A percentile compares a stretch with the other conserved stretches of the same genome.
These are phyloP conservation scores for Salarias fasciatus DNA, from an alignment of 2,797 vertebrate species.

Conservation along the genomic window DNA sequence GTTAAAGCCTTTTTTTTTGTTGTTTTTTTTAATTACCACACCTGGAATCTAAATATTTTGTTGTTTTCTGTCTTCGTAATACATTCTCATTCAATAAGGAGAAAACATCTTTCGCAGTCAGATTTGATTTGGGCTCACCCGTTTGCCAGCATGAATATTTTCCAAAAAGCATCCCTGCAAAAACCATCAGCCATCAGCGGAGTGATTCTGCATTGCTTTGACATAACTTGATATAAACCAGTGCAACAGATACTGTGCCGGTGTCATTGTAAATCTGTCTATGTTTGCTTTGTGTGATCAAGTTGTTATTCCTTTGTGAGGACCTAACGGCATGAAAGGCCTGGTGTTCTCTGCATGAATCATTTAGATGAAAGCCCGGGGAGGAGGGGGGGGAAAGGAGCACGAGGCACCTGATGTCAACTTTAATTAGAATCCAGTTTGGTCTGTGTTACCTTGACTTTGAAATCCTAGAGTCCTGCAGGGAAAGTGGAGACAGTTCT, in stretches of 20 bases:
- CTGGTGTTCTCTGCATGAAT: conserved; percentile 80
- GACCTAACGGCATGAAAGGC: conserved; percentile 75
- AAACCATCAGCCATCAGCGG: conserved; percentile 43
- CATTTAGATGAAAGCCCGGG: conserved; percentile 82
- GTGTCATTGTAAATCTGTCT: conserved; percentile 75
- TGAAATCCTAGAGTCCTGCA: conserved; percentile 79
- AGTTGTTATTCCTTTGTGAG: conserved; percentile 77
- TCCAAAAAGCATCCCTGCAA: conserved; percentile 11
- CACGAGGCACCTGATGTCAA: conserved; percentile 80
- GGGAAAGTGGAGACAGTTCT: conserved; percentile 71
- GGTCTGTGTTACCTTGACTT: conserved; percentile 80
- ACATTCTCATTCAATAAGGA: conserved; percentile 52
- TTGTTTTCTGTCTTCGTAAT: conserved; percentile 27
- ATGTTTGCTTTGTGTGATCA: conserved; percentile 75
- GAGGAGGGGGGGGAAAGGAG: conserved; percentile 58
- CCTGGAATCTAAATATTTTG: conserved; percentile 45
- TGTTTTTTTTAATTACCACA: conserved; percentile 48
- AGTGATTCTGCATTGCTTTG: conserved; percentile 38
- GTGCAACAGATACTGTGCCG: conserved; percentile 61
- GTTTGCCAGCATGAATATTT: conserved; percentile 45
- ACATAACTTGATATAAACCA: conserved; percentile 67
- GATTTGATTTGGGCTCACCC: conserved; percentile 61
- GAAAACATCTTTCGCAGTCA: conserved; percentile 53
- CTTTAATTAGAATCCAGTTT: conserved; percentile 85
- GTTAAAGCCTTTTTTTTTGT: conserved; percentile 44